phyloP scores from a whole-genome alignment of 2,797 vertebrate species.

The Denticeps clupeoides region DNA sequence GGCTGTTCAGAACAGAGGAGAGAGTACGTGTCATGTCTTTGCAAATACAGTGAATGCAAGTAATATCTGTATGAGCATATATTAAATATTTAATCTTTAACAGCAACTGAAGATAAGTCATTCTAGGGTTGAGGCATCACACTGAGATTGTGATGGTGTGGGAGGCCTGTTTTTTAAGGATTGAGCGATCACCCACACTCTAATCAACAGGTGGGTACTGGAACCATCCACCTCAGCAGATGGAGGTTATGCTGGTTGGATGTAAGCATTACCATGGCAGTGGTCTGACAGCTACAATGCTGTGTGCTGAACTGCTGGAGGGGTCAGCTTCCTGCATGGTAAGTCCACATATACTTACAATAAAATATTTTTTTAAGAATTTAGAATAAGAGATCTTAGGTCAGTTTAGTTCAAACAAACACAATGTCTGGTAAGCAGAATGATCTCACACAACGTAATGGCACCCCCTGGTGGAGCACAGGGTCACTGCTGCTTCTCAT shows the following conservation, averaged over 20 bases:
- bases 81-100: too few relatives aligned
- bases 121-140: too few relatives aligned
- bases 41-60: too few relatives aligned
- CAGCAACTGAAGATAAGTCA: too few relatives aligned
- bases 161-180: too few relatives aligned
- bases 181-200: too few relatives aligned
- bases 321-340: conserved; percentile 21
- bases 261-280: conserved; percentile 33
- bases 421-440: not conserved
- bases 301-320: conserved; percentile 41
- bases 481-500: too few relatives aligned
- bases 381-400: not conserved
- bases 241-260: conserved; percentile 37
- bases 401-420: not conserved
- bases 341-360: conserved; percentile 2
- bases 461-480: too few relatives aligned
- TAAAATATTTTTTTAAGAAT: not conserved
- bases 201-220: not conserved
- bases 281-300: conserved; percentile 24
- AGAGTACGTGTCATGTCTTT: too few relatives aligned
- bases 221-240: not conserved
- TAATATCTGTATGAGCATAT: too few relatives aligned
- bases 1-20: conserved; percentile 30
- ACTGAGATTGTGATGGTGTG: too few relatives aligned
- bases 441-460: too few relatives aligned